Evolutionary conservation across 2,797 vertebrate species (phyloP).

Genomic region (Periparus ater): DNA sequence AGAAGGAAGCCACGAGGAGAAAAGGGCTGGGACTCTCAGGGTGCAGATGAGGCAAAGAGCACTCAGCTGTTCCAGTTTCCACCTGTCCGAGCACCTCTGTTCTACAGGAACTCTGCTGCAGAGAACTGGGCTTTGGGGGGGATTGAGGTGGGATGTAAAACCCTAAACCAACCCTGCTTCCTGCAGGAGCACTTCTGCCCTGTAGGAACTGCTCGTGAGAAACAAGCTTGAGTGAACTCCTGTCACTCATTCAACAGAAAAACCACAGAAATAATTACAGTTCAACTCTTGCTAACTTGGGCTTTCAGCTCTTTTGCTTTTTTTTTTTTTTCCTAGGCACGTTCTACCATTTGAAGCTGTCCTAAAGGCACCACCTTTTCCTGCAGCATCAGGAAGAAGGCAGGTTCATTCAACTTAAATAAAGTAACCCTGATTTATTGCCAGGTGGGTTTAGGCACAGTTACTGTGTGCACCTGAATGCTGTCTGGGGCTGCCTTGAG

Average conservation of each 20-base stretch:
- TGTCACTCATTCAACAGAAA: background rate
- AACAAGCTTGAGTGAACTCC: background rate
- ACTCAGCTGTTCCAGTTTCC: background rate
- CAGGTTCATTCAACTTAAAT: background rate
- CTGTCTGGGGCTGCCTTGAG: background rate
- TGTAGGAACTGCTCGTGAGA: background rate
- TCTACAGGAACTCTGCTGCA: background rate
- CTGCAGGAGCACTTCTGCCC: background rate
- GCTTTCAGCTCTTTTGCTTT: background rate
- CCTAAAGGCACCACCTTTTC: background rate
- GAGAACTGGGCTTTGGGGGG: background rate
- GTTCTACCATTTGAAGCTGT: background rate
- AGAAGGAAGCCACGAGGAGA: background rate
- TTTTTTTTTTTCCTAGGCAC: background rate
- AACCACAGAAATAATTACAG: background rate
- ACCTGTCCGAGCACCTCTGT: background rate
- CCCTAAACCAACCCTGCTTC: background rate
- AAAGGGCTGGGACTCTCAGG: background rate
- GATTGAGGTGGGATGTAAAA: background rate
- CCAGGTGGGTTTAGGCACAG: background rate
- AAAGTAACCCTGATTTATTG: background rate
- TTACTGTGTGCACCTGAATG: background rate
- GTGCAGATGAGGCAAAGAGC: background rate
- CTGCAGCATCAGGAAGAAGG: background rate
- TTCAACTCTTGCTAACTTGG: background rate